These are phyloP conservation scores for Tretioscincus oriximinensis DNA, from an alignment of 2,113 vertebrate species.

Conservation along the genomic window DNA sequence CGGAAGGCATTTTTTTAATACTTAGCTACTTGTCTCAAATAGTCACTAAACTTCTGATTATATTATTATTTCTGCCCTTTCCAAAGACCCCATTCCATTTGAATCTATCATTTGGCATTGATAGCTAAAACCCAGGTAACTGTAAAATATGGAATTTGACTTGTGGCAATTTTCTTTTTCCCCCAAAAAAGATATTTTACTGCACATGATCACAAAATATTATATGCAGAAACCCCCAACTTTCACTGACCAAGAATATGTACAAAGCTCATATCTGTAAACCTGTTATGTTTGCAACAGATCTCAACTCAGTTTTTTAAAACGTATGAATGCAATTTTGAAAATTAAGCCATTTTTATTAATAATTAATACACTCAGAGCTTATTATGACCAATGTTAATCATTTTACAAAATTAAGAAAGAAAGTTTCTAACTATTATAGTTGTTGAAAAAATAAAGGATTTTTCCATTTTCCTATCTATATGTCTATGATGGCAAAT, in stretches of 20 bases:
- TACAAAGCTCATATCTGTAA: background rate
- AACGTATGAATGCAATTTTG: background rate
- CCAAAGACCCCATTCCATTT: background rate
- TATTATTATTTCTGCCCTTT: background rate
- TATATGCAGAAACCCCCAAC: background rate
- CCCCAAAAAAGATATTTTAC: background rate
- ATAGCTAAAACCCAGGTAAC: too few species aligned
- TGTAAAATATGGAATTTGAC: background rate
- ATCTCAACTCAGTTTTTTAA: background rate
- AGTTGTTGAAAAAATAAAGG: background rate
- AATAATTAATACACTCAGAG: background rate
- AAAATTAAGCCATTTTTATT: background rate
- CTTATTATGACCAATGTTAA: background rate
- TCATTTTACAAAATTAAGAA: background rate
- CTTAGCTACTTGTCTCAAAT: background rate
- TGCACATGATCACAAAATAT: background rate
- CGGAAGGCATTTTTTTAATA: background rate
- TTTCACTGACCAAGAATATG: background rate
- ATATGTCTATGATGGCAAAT: background rate
- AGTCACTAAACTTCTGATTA: background rate
- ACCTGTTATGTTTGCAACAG: background rate
- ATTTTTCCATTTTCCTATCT: background rate
- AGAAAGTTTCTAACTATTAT: background rate
- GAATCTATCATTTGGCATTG: background rate
- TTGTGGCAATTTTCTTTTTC: background rate